phyloP scores from a whole-genome alignment of 2,113 vertebrate species.

The Illadopsis cleaveri region DNA sequence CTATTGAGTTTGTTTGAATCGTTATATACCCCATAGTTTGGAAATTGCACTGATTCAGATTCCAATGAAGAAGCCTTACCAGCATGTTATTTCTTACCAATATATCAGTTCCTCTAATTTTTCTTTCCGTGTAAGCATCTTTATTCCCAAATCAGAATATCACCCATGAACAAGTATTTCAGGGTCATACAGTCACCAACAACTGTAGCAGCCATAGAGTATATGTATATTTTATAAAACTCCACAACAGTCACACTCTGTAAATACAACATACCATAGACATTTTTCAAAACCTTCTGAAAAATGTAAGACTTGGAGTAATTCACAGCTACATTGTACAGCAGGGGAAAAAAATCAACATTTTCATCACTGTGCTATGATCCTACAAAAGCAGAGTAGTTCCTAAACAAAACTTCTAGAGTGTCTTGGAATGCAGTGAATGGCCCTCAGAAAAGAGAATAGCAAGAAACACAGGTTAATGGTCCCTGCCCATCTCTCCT shows the following conservation, averaged over 20 bases:
- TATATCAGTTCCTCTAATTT: background rate
- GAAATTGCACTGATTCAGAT: background rate
- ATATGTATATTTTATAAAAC: background rate
- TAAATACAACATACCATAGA: background rate
- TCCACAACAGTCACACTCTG: background rate
- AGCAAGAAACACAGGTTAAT: background rate
- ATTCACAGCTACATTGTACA: background rate
- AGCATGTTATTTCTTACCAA: background rate
- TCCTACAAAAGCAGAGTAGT: background rate
- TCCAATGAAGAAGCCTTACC: background rate
- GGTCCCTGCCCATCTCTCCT: background rate
- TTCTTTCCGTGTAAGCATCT: background rate
- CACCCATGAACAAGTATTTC: background rate
- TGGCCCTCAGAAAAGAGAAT: background rate
- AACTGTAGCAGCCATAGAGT: background rate
- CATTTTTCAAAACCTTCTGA: background rate
- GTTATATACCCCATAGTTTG: background rate
- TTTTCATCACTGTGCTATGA: background rate
- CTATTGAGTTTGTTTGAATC: background rate
- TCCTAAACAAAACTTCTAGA: background rate
- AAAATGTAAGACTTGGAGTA: background rate
- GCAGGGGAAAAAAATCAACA: background rate
- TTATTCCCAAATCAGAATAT: background rate
- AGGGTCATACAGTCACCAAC: background rate
- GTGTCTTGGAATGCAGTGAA: background rate